Base-by-base conservation (phyloP, 2,888 invertebrate species). In the Brachycybe producta region DNA sequence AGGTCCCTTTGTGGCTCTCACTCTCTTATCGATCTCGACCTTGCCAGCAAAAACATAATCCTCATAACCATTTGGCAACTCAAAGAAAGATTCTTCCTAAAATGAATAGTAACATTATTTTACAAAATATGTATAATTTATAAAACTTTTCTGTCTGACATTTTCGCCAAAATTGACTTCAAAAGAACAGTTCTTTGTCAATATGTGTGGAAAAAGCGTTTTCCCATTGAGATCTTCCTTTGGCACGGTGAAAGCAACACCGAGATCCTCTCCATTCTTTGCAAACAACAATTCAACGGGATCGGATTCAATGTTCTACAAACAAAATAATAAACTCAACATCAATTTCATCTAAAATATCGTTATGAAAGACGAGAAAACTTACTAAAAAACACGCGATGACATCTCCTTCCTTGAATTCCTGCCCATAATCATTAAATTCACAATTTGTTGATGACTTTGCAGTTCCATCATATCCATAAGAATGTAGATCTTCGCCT, bases 101-200 rank as follows among this genome's bases (percentile, higher is more conserved):
- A 49, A 47, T n/a, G n/a, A n/a, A n/a, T n/a, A n/a, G n/a, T n/a
- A n/a, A n/a, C n/a, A n/a, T n/a, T n/a, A n/a, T n/a, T n/a, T n/a
- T n/a, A n/a, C n/a, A n/a, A n/a, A n/a, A n/a, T n/a, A n/a, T n/a
- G n/a, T n/a, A n/a, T n/a, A n/a, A n/a, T n/a, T n/a, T n/a, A n/a
- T n/a, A n/a, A 32, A 32, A 32, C 32, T 32, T 32, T n/a, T n/a
- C 3, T 35, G 2, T 5, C 8, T 38, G 7, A 38, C 7, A 11
- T 38, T 38, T 62, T 68, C 65, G 1, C 91, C 91, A 65, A 92
- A 83, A 70, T 95, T 92, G 54, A 86, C 78, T 58, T 78, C 78
- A 64, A 88, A 90, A 58, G 80, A 80, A 56, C 79, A 80, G 66
- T 97, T 97, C 70, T 92, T 90, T 40, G 86, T 82, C 23, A 91